Evolutionary conservation across 2,888 invertebrate genomes (phyloP).

Genomic region (Conus canariensis): DNA sequence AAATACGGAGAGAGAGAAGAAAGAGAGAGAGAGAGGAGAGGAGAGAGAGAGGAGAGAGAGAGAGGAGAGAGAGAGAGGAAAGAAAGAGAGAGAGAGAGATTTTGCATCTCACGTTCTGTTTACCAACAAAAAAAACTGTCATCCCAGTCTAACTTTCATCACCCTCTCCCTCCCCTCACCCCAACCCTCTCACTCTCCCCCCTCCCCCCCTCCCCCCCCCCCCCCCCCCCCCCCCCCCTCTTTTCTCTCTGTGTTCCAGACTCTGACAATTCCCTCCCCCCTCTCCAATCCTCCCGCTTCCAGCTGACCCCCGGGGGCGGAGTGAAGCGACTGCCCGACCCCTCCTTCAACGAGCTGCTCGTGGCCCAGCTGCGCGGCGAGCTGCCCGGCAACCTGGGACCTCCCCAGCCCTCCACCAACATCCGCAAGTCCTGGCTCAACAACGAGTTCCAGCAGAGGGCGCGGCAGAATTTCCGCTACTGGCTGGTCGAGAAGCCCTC

Average conservation of each 20-base stretch:
- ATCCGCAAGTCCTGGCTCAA: constrained; percentile 53
- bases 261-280: background rate
- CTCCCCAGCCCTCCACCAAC: constrained; percentile 56
- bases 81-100: background rate
- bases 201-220: background rate
- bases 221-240: background rate
- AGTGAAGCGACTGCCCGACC: constrained; percentile 31
- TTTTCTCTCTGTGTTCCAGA: background rate
- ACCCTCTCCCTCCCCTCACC: background rate
- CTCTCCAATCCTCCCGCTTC: background rate
- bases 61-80: no score
- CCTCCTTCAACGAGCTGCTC: constrained; percentile 59
- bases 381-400: constrained; percentile 51
- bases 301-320: constrained; percentile 50
- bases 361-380: constrained; percentile 58
- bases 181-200: background rate
- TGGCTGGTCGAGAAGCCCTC: constrained; percentile 75
- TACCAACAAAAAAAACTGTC: no score
- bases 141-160: no score
- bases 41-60: background rate
- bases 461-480: constrained; percentile 73
- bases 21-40: constrained; percentile 9
- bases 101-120: background rate
- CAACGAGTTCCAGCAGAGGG: constrained; percentile 69
- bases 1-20: constrained; percentile 19